Evolutionary conservation across 2,113 vertebrate genomes (phyloP), one percentile per base, ranked within the genome.

Genomic region (Melospiza georgiana): DNA sequence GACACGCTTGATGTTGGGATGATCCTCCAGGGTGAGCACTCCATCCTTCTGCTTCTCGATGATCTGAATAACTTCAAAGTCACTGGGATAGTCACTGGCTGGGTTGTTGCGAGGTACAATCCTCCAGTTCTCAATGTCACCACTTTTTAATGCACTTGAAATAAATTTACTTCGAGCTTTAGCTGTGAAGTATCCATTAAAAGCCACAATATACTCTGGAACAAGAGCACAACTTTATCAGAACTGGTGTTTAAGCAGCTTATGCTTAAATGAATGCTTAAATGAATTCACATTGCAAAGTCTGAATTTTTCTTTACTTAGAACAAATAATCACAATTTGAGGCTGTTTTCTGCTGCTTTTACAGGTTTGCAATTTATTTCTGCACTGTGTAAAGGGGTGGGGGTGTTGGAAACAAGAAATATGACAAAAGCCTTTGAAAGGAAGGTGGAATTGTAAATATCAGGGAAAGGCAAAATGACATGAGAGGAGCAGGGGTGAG

Each of bases 61-160:
- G 84, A 99, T 99, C 97, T 99, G 98, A 94, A 99, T 98, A 90
- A 99, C 98, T 96, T 99, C 99, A 78, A 99, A 99, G 97, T 99
- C 99, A 12, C 99, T 99, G 12, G 99, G 99, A 71, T 99, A 99
- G 97, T 99, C 98, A 8, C 99, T 99, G 84, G 99, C 99, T 2
- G 99, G 99, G 97, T 99, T 99, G 96, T 99, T 98, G 71, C 99
- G 98, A 66, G 98, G 99, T 82, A 99, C 97, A 57, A 99, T 99
- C 97, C 98, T 98, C 99, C 99, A 99, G 85, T 99, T 98, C 94
- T 98, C 97, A 6, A 97, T 96, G 30, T 97, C 97, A 7, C 98
- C 95, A 75, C 97, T 98, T 91, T 98, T 98, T 95, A 99, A 97
- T 17, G 99, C 99, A 43, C 98, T 99, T 90, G 98, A 99, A 97